phyloP scores from a whole-genome alignment of 2,888 invertebrate genomes.

The Troides helena region DNA sequence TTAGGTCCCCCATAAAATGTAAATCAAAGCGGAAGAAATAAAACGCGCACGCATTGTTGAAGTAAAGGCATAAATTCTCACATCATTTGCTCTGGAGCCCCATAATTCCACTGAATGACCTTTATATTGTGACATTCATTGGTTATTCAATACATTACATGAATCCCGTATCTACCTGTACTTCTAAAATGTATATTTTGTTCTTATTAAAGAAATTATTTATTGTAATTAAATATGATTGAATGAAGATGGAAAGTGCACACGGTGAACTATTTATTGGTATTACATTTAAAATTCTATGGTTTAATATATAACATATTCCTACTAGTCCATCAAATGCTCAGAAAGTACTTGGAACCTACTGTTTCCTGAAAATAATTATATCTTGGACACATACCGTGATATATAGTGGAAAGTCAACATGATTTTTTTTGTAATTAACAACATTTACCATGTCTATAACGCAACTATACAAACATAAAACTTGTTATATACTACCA shows the following conservation, averaged over 20 bases:
- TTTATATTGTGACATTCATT: slow-evolving; percentile 22
- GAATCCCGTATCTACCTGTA: slow-evolving; percentile 6
- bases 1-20: neutral
- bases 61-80: slow-evolving; percentile 23
- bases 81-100: slow-evolving; percentile 18
- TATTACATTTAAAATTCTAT: no score
- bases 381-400: no score
- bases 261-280: no score
- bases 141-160: slow-evolving; percentile 23
- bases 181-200: slow-evolving; percentile 2
- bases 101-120: slow-evolving; percentile 12
- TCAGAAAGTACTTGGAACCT: no score
- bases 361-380: no score
- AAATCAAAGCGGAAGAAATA: slow-evolving; percentile 12
- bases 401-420: no score
- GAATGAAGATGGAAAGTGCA: no score
- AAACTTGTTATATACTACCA: neutral
- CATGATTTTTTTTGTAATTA: no score
- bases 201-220: slow-evolving; percentile 1
- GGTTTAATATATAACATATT: no score
- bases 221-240: no score
- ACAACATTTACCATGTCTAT: no score
- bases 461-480: neutral
- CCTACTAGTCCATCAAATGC: no score
- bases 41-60: slow-evolving; percentile 6